Conservation (phyloP, 2,888 invertebrate genomes). For the Cepaea hortensis region DNA sequence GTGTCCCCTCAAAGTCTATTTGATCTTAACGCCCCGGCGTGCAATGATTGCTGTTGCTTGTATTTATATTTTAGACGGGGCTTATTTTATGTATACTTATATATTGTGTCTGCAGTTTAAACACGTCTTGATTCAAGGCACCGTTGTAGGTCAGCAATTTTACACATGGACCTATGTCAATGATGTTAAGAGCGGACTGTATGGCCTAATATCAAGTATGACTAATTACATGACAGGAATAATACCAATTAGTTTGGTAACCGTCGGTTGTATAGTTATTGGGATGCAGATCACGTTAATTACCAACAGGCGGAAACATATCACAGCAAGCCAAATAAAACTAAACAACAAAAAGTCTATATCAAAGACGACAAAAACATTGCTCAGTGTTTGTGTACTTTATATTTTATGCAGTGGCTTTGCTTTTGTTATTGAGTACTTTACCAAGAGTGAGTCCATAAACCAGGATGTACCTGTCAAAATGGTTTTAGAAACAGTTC, state of each 20-base stretch:
- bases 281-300: neutral
- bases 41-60: neutral
- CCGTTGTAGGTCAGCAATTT: neutral
- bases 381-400: neutral
- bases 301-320: neutral
- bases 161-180: neutral
- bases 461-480: too few species aligned
- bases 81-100: neutral
- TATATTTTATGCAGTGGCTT: neutral
- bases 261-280: neutral
- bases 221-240: neutral
- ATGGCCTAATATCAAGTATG: neutral
- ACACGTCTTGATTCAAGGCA: neutral
- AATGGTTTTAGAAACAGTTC: too few species aligned
- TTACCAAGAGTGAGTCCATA: too few species aligned
- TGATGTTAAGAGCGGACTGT: neutral
- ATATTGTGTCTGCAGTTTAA: neutral
- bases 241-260: neutral
- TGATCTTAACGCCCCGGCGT: neutral
- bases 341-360: neutral
- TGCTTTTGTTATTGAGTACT: neutral
- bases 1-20: neutral
- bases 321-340: neutral
- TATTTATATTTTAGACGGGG: neutral
- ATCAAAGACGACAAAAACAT: slow-evolving; percentile 9